phyloP scores from a whole-genome alignment of 2,888 invertebrate species.

The Portevinia maculata region DNA sequence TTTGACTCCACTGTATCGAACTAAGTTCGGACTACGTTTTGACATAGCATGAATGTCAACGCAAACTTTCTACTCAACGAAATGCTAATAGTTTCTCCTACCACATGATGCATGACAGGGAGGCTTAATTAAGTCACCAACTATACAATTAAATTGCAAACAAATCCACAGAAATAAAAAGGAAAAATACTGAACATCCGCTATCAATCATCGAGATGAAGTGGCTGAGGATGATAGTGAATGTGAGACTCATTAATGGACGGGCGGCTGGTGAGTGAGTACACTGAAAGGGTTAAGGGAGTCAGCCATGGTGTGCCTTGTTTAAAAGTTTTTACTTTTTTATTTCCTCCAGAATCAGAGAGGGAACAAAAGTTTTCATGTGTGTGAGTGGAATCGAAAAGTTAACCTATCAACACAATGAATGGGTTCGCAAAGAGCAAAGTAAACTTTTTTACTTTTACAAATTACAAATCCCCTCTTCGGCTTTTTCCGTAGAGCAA shows the following conservation, averaged over 20 bases:
- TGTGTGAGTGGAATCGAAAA: slow-evolving; percentile 58
- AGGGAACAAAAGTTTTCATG: slow-evolving; percentile 22
- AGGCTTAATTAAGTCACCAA: slow-evolving; percentile 36
- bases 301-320: neutral
- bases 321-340: slow-evolving; percentile 52
- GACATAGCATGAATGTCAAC: neutral
- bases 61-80: slow-evolving; percentile 40
- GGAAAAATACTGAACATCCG: neutral
- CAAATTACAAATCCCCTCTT: slow-evolving; percentile 10
- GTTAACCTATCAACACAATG: slow-evolving; percentile 58
- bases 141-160: slow-evolving; percentile 37
- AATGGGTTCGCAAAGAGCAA: slow-evolving; percentile 63
- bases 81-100: slow-evolving; percentile 6
- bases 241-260: slow-evolving; percentile 9
- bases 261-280: neutral
- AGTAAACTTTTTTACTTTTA: slow-evolving; percentile 35
- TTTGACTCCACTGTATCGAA: neutral
- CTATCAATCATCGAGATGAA: slow-evolving; percentile 24
- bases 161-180: slow-evolving; percentile 11
- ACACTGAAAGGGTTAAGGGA: slow-evolving; percentile 11
- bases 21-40: neutral
- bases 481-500: too few relatives aligned
- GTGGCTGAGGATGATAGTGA: neutral
- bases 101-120: neutral
- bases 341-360: slow-evolving; percentile 22